A percentile compares a stretch with the other conserved stretches of the same genome.
These are phyloP conservation scores for Melitaea cinxia DNA, from an alignment of 1,140 invertebrate genomes.

Conservation along the genomic window DNA sequence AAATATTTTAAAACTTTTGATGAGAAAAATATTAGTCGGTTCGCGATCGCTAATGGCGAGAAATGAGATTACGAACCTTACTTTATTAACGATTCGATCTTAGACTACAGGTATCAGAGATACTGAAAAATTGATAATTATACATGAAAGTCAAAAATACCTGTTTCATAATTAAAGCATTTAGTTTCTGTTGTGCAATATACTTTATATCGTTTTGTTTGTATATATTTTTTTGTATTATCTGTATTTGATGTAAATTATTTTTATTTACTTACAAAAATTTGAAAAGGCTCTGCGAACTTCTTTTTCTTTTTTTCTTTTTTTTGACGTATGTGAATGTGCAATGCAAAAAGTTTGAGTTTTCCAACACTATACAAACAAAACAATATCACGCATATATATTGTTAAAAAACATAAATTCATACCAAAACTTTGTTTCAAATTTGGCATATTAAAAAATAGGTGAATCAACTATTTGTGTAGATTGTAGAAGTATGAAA, in stretches of 20 bases:
- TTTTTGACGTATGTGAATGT: not conserved
- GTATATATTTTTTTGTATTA: slow-evolving; percentile 20
- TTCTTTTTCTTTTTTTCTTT: not conserved
- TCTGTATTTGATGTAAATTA: not conserved
- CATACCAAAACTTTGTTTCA: not conserved
- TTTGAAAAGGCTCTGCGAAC: not conserved
- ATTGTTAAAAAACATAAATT: slow-evolving; percentile 4
- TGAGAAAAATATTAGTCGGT: no score
- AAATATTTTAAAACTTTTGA: no score
- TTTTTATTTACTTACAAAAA: not conserved
- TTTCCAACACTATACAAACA: not conserved
- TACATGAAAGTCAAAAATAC: slow-evolving; percentile 75
- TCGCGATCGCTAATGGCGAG: slow-evolving; percentile 9
- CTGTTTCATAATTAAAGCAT: slow-evolving; percentile 80
- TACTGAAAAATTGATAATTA: slow-evolving; percentile 56
- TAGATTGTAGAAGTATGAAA: not conserved
- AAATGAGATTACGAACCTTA: slow-evolving; percentile 22
- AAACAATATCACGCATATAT: not conserved
- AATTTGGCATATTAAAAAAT: not conserved
- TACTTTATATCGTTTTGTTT: slow-evolving; percentile 38
- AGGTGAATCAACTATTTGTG: not conserved
- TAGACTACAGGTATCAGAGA: slow-evolving; percentile 47
- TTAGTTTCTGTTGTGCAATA: slow-evolving; percentile 72
- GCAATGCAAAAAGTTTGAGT: not conserved
- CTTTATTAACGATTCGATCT: slow-evolving; percentile 29